phyloP scores from a whole-genome alignment of 2,113 vertebrate species.

The Malurus alboscapulatus region DNA sequence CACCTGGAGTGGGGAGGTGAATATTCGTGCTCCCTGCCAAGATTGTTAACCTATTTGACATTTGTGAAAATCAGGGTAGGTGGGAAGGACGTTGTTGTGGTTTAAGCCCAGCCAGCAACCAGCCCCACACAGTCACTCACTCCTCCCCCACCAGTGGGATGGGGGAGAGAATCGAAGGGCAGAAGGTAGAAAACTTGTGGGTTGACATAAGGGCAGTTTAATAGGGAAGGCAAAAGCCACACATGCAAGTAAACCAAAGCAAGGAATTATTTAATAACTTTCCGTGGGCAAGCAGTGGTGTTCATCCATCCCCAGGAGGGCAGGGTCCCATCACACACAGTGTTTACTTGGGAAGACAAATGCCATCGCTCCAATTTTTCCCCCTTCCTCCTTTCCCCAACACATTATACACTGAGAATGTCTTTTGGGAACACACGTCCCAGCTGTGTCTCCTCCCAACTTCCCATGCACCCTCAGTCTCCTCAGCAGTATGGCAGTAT shows the following conservation, averaged over 20 bases:
- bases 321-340: accelerated
- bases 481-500: background rate
- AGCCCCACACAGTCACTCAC: accelerated
- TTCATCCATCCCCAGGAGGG: background rate
- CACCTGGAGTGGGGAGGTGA: background rate
- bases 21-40: background rate
- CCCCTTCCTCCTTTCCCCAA: background rate
- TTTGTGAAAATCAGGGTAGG: background rate
- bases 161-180: background rate
- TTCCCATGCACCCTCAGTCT: background rate
- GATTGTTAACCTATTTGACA: background rate
- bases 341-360: background rate
- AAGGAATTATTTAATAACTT: background rate
- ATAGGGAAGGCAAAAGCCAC: background rate
- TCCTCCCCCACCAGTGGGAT: background rate
- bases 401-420: background rate
- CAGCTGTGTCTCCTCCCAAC: background rate
- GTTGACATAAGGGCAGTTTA: background rate
- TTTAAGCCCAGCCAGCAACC: background rate
- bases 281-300: background rate
- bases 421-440: background rate
- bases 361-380: accelerated
- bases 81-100: background rate
- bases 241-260: background rate
- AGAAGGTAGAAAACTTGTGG: background rate